These are phyloP conservation scores for Siniperca knerii DNA, from an alignment of 2,113 vertebrate genomes.

Conservation along the genomic window DNA sequence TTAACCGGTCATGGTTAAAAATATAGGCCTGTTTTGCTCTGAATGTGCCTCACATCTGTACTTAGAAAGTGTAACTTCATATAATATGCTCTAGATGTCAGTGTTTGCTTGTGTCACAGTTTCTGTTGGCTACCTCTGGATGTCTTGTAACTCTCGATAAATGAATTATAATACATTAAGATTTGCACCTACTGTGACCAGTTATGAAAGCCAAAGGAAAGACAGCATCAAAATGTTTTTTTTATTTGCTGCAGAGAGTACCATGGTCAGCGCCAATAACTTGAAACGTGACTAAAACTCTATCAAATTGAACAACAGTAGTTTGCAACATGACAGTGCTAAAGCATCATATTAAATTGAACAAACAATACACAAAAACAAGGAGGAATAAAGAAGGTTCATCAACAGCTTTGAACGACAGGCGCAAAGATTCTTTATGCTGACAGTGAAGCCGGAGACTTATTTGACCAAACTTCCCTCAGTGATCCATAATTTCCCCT, in stretches of 20 bases:
- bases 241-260: neutral
- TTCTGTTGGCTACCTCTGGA: neutral
- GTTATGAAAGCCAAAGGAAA: slow-evolving; percentile 3
- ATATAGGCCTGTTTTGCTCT: neutral
- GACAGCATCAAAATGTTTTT: neutral
- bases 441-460: slow-evolving; percentile 3
- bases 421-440: neutral
- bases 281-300: neutral
- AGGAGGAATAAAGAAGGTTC: neutral
- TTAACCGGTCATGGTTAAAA: neutral
- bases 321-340: neutral
- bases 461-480: slow-evolving; percentile 46
- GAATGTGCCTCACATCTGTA: neutral
- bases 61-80: slow-evolving; percentile 19
- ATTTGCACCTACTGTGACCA: neutral
- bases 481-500: slow-evolving; percentile 35
- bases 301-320: neutral
- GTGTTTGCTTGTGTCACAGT: slow-evolving; percentile 39
- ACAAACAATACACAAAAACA: neutral
- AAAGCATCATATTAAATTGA: neutral
- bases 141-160: slow-evolving; percentile 5
- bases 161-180: neutral
- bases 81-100: slow-evolving; percentile 72
- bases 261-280: neutral
- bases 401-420: neutral